A percentile compares a stretch with the other conserved stretches of the same genome.
These are phyloP conservation scores for Watersipora subatra DNA, from an alignment of 1,140 invertebrate genomes.

Conservation along the genomic window DNA sequence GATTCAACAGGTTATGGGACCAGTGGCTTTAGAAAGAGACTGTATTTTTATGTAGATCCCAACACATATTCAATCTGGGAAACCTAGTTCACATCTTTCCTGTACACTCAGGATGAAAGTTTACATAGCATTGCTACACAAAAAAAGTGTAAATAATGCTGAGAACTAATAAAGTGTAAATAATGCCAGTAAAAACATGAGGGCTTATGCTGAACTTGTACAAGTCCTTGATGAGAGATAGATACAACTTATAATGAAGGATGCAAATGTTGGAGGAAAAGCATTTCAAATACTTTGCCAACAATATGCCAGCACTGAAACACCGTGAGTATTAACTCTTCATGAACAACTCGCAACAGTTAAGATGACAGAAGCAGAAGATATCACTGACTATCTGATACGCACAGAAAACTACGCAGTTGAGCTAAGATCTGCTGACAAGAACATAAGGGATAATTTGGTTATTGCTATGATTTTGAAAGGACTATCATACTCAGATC, in stretches of 20 bases:
- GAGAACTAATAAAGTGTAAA: too few species aligned
- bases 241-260: not conserved
- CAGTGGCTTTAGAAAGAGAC: not conserved
- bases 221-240: not conserved
- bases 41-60: not conserved
- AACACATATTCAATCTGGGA: not conserved
- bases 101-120: too few species aligned
- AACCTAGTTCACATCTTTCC: not conserved
- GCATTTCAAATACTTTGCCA: not conserved
- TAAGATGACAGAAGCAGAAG: not conserved
- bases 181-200: not conserved
- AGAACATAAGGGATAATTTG: not conserved
- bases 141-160: not conserved
- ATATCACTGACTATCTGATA: not conserved
- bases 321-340: not conserved
- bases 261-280: not conserved
- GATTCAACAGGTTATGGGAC: not conserved
- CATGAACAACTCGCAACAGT: not conserved
- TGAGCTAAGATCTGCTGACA: not conserved
- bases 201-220: not conserved
- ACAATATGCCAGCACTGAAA: not conserved
- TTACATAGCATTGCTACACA: too few species aligned
- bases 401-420: not conserved
- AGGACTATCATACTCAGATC: not conserved
- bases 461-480: not conserved